Evolutionary conservation across 2,797 vertebrate species (phyloP).

Genomic region (Microcaecilia unicolor): DNA sequence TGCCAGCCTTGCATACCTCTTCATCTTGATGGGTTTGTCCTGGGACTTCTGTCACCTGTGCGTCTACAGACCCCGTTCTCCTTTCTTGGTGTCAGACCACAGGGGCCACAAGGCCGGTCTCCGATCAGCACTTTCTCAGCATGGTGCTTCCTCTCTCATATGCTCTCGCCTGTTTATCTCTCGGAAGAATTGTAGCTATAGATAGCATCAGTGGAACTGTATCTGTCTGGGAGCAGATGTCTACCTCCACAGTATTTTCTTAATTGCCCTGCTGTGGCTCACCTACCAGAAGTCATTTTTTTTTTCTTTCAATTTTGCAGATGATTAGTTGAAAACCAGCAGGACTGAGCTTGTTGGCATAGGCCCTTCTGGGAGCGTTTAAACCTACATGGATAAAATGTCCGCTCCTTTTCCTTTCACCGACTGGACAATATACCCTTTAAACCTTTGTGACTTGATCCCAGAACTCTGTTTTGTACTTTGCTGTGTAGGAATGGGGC

Average conservation of each 20-base stretch:
- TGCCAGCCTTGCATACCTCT: slow-evolving; percentile 13
- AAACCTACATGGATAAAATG: too few species aligned
- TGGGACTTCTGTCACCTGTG: slow-evolving; percentile 27
- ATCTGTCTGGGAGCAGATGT: slow-evolving; percentile 73
- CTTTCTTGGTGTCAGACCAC: slow-evolving; percentile 53
- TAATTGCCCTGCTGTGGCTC: slow-evolving; percentile 55
- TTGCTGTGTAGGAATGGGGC: neutral
- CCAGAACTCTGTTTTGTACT: neutral
- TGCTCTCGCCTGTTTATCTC: slow-evolving; percentile 59
- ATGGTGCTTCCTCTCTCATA: slow-evolving; percentile 52
- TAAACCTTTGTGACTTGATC: neutral
- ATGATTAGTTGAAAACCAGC: slow-evolving; percentile 25
- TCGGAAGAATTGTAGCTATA: slow-evolving; percentile 50
- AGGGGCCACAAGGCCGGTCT: slow-evolving; percentile 45
- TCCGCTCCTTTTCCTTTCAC: neutral
- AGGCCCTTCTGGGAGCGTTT: neutral
- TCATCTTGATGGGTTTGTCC: slow-evolving; percentile 14
- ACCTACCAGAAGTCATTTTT: slow-evolving; percentile 38
- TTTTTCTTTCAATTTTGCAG: slow-evolving; percentile 18
- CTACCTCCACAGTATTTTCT: slow-evolving; percentile 52
- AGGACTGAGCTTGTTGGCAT: neutral
- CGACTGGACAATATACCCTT: slow-evolving; percentile 3
- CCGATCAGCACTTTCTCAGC: slow-evolving; percentile 52
- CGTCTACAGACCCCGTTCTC: slow-evolving; percentile 11
- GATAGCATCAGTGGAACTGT: slow-evolving; percentile 67